phyloP scores from a whole-genome alignment of 92 coral and sea anemone genomes.

The Meandrina meandrites region DNA sequence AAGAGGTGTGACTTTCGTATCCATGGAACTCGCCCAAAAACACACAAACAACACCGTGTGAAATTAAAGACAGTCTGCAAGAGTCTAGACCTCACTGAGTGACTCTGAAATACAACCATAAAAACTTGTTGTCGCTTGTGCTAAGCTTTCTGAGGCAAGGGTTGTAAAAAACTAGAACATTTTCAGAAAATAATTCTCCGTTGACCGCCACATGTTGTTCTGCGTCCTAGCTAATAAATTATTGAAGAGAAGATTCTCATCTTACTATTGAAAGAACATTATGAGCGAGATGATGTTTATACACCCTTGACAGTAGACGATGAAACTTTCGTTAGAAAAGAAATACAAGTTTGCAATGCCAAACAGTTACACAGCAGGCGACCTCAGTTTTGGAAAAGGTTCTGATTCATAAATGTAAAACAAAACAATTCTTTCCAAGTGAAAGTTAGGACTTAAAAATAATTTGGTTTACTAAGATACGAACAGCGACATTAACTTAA shows the following conservation, averaged over 20 bases:
- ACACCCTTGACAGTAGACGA: not conserved
- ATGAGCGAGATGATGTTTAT: no score
- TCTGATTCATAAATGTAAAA: no score
- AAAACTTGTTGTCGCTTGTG: not conserved
- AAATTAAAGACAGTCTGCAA: not conserved
- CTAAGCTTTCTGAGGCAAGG: not conserved
- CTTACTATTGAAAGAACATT: no score
- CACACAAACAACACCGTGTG: no score
- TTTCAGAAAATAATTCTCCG: not conserved
- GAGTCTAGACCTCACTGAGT: not conserved
- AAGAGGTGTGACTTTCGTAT: no score
- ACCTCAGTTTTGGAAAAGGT: not conserved
- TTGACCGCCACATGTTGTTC: not conserved
- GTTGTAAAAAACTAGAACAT: not conserved
- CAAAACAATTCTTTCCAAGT: no score
- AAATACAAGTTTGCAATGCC: not conserved
- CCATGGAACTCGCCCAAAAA: no score
- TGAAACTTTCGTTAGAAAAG: not conserved
- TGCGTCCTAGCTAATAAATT: not conserved
- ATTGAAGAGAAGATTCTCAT: not conserved
- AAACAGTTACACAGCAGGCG: not conserved
- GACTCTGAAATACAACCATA: not conserved
- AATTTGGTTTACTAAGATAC: no score
- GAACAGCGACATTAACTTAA: no score
- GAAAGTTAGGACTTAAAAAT: no score